phyloP scores from a whole-genome alignment of 37 sponge, comb jelly and placozoan species.

The Tethya wilhelma region DNA sequence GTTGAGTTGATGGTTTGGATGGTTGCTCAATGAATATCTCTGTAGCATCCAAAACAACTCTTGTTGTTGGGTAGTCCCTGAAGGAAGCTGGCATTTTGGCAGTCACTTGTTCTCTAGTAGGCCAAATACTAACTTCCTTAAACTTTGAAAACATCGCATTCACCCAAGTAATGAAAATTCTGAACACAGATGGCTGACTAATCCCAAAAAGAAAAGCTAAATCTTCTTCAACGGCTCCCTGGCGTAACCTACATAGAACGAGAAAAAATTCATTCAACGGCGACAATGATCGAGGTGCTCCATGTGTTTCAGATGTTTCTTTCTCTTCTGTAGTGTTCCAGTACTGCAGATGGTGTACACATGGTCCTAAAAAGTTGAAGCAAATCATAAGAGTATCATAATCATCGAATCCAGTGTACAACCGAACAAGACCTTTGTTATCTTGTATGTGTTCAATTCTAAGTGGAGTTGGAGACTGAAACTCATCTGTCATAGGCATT shows the following conservation, averaged over 20 bases:
- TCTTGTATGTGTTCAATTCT: neutral
- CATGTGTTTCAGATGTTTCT: neutral
- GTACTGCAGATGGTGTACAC: neutral
- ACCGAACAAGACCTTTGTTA: neutral
- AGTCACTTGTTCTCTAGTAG: constrained; percentile 20
- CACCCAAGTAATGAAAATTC: constrained; percentile 50
- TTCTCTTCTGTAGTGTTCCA: neutral
- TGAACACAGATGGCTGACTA: constrained; percentile 26
- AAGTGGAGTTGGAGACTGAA: no score
- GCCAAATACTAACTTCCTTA: no score
- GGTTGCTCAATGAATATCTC: constrained; percentile 57
- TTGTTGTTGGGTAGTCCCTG: constrained; percentile 43
- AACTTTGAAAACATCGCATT: constrained; percentile 18
- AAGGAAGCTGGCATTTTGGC: constrained; percentile 42
- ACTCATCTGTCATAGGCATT: neutral
- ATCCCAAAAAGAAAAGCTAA: constrained; percentile 33
- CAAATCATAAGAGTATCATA: neutral
- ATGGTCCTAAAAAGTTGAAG: constrained; percentile 8
- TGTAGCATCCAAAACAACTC: constrained; percentile 40
- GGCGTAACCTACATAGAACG: constrained; percentile 18
- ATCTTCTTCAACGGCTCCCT: constrained; percentile 30
- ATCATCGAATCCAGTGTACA: constrained; percentile 13
- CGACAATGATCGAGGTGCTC: constrained; percentile 12
- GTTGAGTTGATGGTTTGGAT: constrained; percentile 36
- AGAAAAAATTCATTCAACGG: constrained; percentile 48